A percentile compares a stretch with the other conserved stretches of the same genome.
phyloP scores from a whole-genome alignment of 2,113 vertebrate species.

The Corapipo altera region DNA sequence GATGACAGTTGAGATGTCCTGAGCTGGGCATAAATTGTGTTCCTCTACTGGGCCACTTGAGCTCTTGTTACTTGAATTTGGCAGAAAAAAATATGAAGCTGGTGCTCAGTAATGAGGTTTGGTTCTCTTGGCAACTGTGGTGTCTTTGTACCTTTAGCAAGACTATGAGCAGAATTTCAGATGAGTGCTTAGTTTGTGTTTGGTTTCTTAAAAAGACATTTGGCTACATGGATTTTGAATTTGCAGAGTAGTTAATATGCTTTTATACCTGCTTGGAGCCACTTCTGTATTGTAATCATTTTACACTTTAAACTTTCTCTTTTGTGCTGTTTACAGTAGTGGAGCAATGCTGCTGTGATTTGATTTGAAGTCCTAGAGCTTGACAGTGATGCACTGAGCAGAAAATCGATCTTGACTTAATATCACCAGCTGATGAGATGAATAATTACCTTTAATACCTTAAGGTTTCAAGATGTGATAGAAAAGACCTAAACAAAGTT shows the following conservation, averaged over 20 bases:
- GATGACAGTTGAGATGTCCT: not conserved
- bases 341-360: not conserved
- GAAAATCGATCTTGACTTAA: not conserved
- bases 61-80: not conserved
- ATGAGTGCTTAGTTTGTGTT: not conserved
- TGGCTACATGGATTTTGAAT: not conserved
- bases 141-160: not conserved
- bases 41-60: not conserved
- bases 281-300: not conserved
- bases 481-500: not conserved
- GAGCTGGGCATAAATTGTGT: not conserved
- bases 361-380: not conserved
- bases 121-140: not conserved
- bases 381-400: not conserved
- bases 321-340: not conserved
- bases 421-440: not conserved
- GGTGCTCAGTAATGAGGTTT: not conserved
- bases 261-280: not conserved
- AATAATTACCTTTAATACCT: not conserved
- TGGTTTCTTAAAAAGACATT: not conserved
- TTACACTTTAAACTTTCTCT: not conserved
- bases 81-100: not conserved
- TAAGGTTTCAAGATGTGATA: not conserved
- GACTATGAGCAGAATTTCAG: not conserved
- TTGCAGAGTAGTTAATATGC: not conserved